Percentiles rank a stretch among this genome's conserved stretches.
phyloP scores from a whole-genome alignment of 2,888 invertebrate genomes.

The Liopterus haemorrhoidalis region DNA sequence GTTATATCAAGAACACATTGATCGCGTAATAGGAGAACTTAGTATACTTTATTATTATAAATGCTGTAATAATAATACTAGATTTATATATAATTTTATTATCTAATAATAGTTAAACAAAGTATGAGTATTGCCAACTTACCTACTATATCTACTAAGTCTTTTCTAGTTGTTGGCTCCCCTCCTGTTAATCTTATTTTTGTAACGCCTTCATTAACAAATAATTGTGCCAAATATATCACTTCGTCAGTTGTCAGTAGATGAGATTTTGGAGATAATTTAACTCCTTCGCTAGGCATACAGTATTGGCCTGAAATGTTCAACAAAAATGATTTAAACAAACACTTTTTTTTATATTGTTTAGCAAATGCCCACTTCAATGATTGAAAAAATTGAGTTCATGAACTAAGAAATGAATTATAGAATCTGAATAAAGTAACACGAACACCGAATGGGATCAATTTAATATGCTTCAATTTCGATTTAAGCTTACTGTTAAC shows the following conservation, averaged over 20 bases:
- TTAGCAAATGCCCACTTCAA: background rate
- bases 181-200: slow-evolving; percentile 97
- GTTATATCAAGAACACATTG: too few species aligned
- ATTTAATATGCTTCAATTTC: too few species aligned
- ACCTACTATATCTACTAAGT: slow-evolving; percentile 79
- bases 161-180: slow-evolving; percentile 87
- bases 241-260: slow-evolving; percentile 81
- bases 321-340: slow-evolving; percentile 4
- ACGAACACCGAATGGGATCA: too few species aligned
- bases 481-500: too few species aligned
- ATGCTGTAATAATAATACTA: background rate
- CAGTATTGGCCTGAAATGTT: slow-evolving; percentile 78
- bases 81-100: background rate
- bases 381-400: slow-evolving; percentile 3
- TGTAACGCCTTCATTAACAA: slow-evolving; percentile 81
- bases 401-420: background rate
- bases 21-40: too few species aligned
- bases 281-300: slow-evolving; percentile 95
- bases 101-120: slow-evolving; percentile 8
- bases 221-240: slow-evolving; percentile 67
- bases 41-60: too few species aligned
- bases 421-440: slow-evolving; percentile 5
- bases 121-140: too few species aligned
- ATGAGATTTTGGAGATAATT: slow-evolving; percentile 66
- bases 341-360: background rate